A percentile compares a stretch with the other conserved stretches of the same genome.
Evolutionary conservation across 2,888 invertebrate genomes (phyloP).

Genomic region (Apodemia mormo): DNA sequence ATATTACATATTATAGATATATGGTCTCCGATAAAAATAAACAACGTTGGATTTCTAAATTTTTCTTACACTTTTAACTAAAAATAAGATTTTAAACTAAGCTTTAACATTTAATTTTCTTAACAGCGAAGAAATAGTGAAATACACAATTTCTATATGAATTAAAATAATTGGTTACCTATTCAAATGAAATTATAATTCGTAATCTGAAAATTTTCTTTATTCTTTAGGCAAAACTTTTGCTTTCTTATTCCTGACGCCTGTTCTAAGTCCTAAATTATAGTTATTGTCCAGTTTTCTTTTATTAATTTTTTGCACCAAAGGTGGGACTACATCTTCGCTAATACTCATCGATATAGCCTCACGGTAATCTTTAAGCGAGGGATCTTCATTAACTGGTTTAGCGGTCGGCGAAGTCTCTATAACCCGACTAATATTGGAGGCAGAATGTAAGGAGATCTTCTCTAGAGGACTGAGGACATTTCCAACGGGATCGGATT

Average conservation of each 20-base stretch:
- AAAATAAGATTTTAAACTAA: no score
- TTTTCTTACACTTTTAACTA: no score
- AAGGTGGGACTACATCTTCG: constrained; percentile 6
- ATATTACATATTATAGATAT: no score
- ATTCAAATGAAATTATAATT: no score
- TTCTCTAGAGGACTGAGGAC: constrained; percentile 53
- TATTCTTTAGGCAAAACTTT: constrained; percentile 2
- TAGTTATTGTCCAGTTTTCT: constrained; percentile 43
- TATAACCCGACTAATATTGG: constrained; percentile 45
- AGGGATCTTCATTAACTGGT: constrained; percentile 42
- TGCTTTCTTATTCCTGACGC: constrained; percentile 44
- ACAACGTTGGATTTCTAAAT: no score
- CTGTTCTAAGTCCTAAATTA: constrained; percentile 38
- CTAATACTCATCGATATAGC: constrained; percentile 43
- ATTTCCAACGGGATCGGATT: constrained; percentile 52
- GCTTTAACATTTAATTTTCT: no score
- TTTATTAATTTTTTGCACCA: constrained; percentile 37
- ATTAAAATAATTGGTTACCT: no score
- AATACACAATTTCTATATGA: no score
- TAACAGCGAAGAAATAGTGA: no score
- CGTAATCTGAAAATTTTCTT: background rate
- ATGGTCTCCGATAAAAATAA: no score
- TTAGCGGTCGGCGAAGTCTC: constrained; percentile 34
- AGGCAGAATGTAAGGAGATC: constrained; percentile 47
- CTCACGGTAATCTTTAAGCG: constrained; percentile 53